Conservation (phyloP, 2,797 vertebrate genomes). For the Platalea minor region DNA sequence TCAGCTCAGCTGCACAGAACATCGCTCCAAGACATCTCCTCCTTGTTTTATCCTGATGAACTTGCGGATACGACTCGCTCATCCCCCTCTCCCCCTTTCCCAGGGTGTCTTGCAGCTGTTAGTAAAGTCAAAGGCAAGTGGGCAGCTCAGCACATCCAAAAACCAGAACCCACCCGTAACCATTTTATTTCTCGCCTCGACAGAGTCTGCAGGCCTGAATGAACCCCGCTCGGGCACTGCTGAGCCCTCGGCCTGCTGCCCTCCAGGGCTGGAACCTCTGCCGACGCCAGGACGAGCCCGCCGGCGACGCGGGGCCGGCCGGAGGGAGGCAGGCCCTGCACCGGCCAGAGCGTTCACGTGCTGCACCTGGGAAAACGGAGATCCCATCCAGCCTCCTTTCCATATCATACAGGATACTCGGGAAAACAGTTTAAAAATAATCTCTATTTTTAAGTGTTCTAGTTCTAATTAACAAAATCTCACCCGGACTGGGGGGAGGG, state of each 20-base stretch:
- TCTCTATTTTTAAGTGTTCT: neutral
- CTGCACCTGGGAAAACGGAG: neutral
- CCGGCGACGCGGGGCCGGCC: rapidly evolving
- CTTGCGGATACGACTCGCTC: rapidly evolving
- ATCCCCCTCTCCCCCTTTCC: neutral
- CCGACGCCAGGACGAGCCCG: rapidly evolving
- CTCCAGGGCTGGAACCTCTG: rapidly evolving
- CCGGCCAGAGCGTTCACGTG: neutral
- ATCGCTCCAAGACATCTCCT: neutral
- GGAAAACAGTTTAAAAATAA: neutral
- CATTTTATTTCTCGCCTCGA: neutral
- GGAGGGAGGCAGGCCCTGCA: rapidly evolving
- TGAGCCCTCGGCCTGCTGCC: neutral
- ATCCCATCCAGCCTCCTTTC: neutral
- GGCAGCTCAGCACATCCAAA: neutral
- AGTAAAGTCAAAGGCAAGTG: neutral
- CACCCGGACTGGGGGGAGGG: neutral
- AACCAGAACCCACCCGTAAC: rapidly evolving
- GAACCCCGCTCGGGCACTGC: rapidly evolving
- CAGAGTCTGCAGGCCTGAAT: neutral
- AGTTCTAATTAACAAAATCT: neutral
- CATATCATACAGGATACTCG: rapidly evolving
- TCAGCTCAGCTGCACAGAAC: neutral
- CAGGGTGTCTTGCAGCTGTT: neutral
- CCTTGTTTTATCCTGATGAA: rapidly evolving